Conservation (phyloP, 2,797 vertebrate species). For the Pseudocheirus occidentalis region DNA sequence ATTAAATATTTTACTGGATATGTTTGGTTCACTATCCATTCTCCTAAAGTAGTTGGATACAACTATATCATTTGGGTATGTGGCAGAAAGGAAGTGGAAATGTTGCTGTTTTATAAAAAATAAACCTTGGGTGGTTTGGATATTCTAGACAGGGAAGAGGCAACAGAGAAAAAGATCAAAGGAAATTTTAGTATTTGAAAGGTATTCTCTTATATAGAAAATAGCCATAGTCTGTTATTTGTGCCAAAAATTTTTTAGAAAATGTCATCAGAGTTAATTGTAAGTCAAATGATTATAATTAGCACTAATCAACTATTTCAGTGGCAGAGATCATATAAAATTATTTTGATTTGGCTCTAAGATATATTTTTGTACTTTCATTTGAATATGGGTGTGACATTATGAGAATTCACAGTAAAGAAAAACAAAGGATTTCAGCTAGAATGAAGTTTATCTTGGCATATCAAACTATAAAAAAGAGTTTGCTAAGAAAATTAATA, state of each 20-base stretch:
- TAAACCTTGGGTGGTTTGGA: slow-evolving; percentile 30
- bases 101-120: neutral
- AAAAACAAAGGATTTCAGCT: slow-evolving; percentile 29
- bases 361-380: slow-evolving; percentile 22
- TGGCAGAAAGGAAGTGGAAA: slow-evolving; percentile 59
- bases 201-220: slow-evolving; percentile 8
- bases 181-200: slow-evolving; percentile 36
- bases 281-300: slow-evolving; percentile 21
- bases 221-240: neutral
- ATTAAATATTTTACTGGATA: slow-evolving; percentile 63
- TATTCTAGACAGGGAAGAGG: slow-evolving; percentile 26
- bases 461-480: neutral
- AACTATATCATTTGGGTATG: slow-evolving; percentile 4
- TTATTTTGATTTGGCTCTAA: slow-evolving; percentile 13
- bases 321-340: neutral
- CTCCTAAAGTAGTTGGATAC: neutral
- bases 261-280: neutral
- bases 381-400: slow-evolving; percentile 32
- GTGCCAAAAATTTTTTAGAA: slow-evolving; percentile 14
- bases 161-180: slow-evolving; percentile 32
- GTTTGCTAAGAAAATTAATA: slow-evolving; percentile 49
- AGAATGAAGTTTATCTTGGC: slow-evolving; percentile 32
- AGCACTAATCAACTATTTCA: neutral
- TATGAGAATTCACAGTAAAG: slow-evolving; percentile 32
- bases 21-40: slow-evolving; percentile 12